Base-by-base conservation (phyloP, 2,888 invertebrate species). In the Vesta saturnalis region DNA sequence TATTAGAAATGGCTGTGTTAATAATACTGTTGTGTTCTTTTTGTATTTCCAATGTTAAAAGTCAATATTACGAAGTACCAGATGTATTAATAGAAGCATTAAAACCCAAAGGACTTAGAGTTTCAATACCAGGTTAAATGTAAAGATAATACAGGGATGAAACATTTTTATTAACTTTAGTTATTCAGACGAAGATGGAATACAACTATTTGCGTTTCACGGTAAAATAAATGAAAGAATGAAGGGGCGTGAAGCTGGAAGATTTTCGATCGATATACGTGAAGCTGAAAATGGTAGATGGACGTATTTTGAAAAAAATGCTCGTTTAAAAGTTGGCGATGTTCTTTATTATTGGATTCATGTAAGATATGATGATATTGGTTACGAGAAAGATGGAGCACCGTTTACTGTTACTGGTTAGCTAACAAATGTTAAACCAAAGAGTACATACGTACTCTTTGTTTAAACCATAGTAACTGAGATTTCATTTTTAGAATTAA, bases 311-410 rank as follows among this genome's bases (percentile, higher is more conserved):
- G 85, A 86, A 55, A 91, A 93, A 78, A 85, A 83, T 0, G 85
- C 82, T 0, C 79, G 83, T 72, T 80, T 93, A 19, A 89, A 90
- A 74, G 71, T 84, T 0, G 92, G 91, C 0, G 93, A 93, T 78
- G 86, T 86, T 2, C 83, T 94, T n/a, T 90, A 93, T 79, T 93
- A 90, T 79, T 93, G 93, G 92, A 87, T 91, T 0, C 92, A 91
- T 76, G 91, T 92, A 0, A 88, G 91, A 72, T 89, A 90, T 76
- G 86, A 90, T 71, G 90, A 91, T 0, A 81, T 91, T 30, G 92
- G 92, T 0, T 92, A 92, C 78, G 85, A 89, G 23, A 88, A 89
- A 73, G 87, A 91, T 67, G 86, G 90, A 77, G 88, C 89, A 56
- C 83, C 85, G 67, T 87, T 87, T 84, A 85, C 82, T 14, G 88